phyloP scores from a whole-genome alignment of 2,113 vertebrate species.

The Ceyx cyanopectus region DNA sequence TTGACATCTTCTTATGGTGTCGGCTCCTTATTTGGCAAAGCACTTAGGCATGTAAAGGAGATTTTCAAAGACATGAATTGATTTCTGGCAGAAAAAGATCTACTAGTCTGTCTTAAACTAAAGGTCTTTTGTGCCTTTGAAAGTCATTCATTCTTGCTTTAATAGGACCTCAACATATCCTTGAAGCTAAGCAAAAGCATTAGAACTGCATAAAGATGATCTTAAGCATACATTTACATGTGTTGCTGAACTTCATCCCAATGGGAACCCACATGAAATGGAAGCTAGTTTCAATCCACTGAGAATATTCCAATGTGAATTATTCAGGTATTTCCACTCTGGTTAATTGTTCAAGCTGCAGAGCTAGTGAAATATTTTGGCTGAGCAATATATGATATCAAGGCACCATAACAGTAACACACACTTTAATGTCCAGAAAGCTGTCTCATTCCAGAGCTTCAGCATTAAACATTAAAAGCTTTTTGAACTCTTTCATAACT shows the following conservation, averaged over 20 bases:
- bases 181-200: background rate
- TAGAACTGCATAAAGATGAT: background rate
- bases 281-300: background rate
- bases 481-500: background rate
- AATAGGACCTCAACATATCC: background rate
- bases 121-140: background rate
- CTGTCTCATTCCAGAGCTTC: background rate
- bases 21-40: background rate
- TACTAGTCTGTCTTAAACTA: background rate
- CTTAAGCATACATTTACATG: background rate
- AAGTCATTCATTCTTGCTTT: background rate
- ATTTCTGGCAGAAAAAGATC: background rate
- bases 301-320: background rate
- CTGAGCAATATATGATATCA: background rate
- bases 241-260: background rate
- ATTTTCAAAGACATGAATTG: background rate
- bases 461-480: background rate
- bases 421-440: background rate
- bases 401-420: background rate
- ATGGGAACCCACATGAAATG: background rate
- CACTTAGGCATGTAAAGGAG: background rate
- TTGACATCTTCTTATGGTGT: background rate
- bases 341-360: background rate
- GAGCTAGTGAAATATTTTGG: background rate
- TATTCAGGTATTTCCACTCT: background rate